Conservation (phyloP, 2,888 invertebrate species). For the Lymantria monacha region DNA sequence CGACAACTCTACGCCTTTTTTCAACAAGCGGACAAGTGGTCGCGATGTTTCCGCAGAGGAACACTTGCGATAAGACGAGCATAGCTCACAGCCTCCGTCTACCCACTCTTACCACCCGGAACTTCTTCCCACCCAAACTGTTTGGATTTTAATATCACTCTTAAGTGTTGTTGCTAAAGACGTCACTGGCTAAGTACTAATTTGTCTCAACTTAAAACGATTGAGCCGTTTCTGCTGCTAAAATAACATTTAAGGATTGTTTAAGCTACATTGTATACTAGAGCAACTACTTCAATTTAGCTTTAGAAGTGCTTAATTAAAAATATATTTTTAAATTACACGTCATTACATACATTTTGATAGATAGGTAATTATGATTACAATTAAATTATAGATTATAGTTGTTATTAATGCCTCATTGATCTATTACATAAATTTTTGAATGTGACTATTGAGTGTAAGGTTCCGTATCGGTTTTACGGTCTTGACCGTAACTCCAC, state of each 20-base stretch:
- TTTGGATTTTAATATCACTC: conserved; percentile 79
- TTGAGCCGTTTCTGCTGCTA: conserved; percentile 50
- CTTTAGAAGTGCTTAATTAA: no score
- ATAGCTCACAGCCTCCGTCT: conserved; percentile 34
- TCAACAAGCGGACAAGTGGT: conserved; percentile 57
- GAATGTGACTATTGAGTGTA: no score
- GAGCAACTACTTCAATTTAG: no score
- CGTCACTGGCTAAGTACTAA: conserved; percentile 71
- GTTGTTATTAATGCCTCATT: no score
- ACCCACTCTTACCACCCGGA: conserved; percentile 21
- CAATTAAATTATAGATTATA: no score
- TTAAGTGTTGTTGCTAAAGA: conserved; percentile 78
- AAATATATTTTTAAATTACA: no score
- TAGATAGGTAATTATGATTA: no score
- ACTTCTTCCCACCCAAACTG: conserved; percentile 46
- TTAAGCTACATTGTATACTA: conserved; percentile 13
- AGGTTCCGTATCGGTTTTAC: no score
- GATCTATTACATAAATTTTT: no score
- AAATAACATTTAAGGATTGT: conserved; percentile 23
- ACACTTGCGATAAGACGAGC: conserved; percentile 65
- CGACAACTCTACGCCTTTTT: conserved; percentile 34
- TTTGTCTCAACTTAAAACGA: conserved; percentile 69
- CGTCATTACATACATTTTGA: no score
- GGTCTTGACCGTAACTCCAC: no score
- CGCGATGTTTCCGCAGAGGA: conserved; percentile 68